Evolutionary conservation across 2,113 vertebrate genomes (phyloP).

Genomic region (Gymnorhina tibicen): DNA sequence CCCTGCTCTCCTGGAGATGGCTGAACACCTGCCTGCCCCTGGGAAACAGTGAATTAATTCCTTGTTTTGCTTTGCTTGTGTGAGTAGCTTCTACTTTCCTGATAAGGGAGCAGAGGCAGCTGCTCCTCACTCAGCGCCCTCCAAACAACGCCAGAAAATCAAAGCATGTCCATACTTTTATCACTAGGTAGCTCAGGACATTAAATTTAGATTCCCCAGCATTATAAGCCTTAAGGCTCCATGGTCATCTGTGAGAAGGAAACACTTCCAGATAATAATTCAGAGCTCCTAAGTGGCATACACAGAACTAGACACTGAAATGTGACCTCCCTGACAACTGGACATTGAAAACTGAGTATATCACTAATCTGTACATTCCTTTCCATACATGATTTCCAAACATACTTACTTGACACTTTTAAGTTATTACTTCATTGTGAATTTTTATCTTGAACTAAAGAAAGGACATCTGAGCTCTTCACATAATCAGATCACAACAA

Average conservation of each 20-base stretch:
- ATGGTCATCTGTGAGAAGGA: background rate
- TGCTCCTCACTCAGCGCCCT: too few species aligned
- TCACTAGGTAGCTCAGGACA: background rate
- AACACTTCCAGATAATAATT: background rate
- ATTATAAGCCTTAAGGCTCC: background rate
- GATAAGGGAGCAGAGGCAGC: too few species aligned
- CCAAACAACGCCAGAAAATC: too few species aligned
- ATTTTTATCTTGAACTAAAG: background rate
- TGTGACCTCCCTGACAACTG: background rate
- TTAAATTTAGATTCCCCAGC: background rate
- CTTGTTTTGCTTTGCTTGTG: too few species aligned
- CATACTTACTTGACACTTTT: background rate
- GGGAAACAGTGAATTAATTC: too few species aligned
- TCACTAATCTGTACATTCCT: background rate
- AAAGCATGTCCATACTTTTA: background rate
- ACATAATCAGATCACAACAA: background rate
- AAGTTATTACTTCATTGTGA: background rate
- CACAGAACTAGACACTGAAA: background rate
- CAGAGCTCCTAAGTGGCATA: background rate
- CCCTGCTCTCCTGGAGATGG: too few species aligned
- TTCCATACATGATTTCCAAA: background rate
- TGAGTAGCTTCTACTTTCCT: too few species aligned
- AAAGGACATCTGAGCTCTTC: background rate
- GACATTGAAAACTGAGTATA: background rate
- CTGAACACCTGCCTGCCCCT: too few species aligned